Evolutionary conservation across 2,113 vertebrate genomes (phyloP).

Genomic region (Catharus fuscescens): DNA sequence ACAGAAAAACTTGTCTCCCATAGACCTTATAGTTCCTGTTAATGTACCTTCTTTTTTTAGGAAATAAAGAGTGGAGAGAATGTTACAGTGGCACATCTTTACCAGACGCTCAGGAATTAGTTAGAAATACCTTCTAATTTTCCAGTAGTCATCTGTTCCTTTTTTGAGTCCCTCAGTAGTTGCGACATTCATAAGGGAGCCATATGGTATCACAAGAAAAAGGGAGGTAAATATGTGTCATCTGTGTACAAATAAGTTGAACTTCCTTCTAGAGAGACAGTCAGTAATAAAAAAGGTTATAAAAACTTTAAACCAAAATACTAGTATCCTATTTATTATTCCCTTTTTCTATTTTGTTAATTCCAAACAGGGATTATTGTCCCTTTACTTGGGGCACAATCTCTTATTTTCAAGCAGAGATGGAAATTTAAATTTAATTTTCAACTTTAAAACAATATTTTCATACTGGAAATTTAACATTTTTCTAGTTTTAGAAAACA

Average conservation of each 20-base stretch:
- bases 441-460: not conserved
- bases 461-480: not conserved
- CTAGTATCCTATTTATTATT: not conserved
- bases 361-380: not conserved
- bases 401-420: not conserved
- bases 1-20: not conserved
- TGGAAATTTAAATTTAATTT: not conserved
- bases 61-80: not conserved
- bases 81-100: not conserved
- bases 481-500: not conserved
- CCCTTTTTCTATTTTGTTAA: not conserved
- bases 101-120: not conserved
- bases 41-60: not conserved
- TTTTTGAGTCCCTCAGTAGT: not conserved
- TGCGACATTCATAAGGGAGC: not conserved
- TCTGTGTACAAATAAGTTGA: slow-evolving; percentile 13
- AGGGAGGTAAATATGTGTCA: not conserved
- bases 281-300: not conserved
- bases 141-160: not conserved
- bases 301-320: not conserved
- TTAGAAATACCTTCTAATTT: slow-evolving; percentile 9
- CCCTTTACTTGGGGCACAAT: not conserved
- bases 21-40: not conserved
- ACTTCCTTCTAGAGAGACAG: not conserved
- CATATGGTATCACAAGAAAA: not conserved